phyloP scores from a whole-genome alignment of 2,797 vertebrate genomes.

The Amblyraja radiata region DNA sequence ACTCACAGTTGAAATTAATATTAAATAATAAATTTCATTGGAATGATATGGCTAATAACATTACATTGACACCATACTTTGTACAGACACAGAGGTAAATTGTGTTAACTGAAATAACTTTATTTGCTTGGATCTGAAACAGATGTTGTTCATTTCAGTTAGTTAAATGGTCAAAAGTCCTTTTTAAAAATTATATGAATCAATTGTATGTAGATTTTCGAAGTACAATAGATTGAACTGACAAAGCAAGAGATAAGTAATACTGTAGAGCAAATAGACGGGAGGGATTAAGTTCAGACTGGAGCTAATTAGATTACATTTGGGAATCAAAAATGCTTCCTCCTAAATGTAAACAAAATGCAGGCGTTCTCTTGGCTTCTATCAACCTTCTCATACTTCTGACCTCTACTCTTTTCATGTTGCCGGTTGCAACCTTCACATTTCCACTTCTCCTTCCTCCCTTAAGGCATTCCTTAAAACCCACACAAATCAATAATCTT shows the following conservation, averaged over 20 bases:
- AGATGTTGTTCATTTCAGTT: neutral
- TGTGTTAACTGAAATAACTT: conserved; percentile 25
- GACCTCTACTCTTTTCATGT: neutral
- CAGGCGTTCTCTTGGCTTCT: neutral
- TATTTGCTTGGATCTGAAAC: conserved; percentile 26
- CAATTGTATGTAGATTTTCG: neutral
- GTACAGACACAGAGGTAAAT: conserved; percentile 4
- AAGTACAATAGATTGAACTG: neutral
- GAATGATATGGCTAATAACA: neutral
- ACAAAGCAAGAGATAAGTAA: conserved; percentile 6
- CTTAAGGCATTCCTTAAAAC: neutral
- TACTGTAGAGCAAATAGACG: neutral
- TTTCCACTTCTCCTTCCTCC: neutral
- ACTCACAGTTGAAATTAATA: neutral
- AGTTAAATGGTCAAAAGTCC: neutral
- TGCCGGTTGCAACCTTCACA: neutral
- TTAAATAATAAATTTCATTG: conserved; percentile 14
- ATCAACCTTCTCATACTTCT: too few species aligned
- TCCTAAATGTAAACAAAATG: neutral
- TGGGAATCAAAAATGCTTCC: neutral
- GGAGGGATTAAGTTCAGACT: neutral
- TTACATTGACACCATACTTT: neutral
- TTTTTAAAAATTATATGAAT: conserved; percentile 9
- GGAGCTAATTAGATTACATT: neutral
- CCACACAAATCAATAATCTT: neutral